Evolutionary conservation across 2,113 vertebrate genomes (phyloP), one percentile per base, ranked within the genome.

Genomic region (Sinosuthora webbiana): DNA sequence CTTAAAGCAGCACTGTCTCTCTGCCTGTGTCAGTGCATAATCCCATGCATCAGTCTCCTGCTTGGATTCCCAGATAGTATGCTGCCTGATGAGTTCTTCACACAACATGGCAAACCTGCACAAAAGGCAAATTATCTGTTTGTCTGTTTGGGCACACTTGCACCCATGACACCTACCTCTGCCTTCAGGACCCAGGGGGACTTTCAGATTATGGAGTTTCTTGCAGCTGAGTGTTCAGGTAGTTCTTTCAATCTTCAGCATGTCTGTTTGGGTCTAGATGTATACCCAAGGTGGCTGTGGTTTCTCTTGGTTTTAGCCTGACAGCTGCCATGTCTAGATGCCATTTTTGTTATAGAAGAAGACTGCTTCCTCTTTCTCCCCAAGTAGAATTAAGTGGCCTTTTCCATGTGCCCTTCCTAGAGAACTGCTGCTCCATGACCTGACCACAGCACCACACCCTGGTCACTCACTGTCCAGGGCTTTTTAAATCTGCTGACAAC

Each of bases 181-280:
- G 22, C 12, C 15, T 65, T 44, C 27, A 59, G 52, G 23, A 23
- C 27, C 21, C 10, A 16, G 15, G 6, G 15, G 2, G 22, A 13
- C 59, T 37, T 65, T 28, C 37, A 65, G 31, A 20, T 59, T 33
- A 18, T 52, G 19, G 44, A 74, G 9, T 52, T 44, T 15, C 22
- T 13, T 81, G 44, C 23, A 44, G 33, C 33, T 74, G 15, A 67
- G 23, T 5, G 33, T 52, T 44, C 1, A 1, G 18, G 7, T 80
- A 12, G 35, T 17, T 88, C 27, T 50, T 50, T 28, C 22, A 49
- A 10, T 81, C 44, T 57, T 81, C 37, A 47, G 15, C 47, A 59
- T 24, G 15, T n/a, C 19, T 81, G 0, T 57, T 50, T 52, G 28
- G 23, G 19, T 74, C 44, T 44, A 50, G 27, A 23, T 0, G 0